Evolutionary conservation across 2,888 invertebrate species (phyloP).

Genomic region (Parnassius mnemosyne): DNA sequence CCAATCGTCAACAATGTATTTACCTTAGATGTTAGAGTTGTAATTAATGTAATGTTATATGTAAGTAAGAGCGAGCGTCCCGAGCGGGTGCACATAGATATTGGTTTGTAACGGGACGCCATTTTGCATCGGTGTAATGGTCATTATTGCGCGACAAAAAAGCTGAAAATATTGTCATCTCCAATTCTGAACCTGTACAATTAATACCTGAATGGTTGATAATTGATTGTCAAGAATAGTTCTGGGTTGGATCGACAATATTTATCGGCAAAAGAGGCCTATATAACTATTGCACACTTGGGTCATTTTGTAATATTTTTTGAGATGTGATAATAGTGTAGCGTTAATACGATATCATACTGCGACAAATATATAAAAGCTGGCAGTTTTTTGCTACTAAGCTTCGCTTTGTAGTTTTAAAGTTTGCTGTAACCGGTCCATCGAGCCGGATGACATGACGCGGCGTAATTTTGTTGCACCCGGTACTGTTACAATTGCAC

Average conservation of each 20-base stretch:
- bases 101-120: slow-evolving; percentile 10
- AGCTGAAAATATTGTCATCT: not conserved
- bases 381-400: slow-evolving; percentile 44
- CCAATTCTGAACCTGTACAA: not conserved
- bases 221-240: not conserved
- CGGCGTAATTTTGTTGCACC: not conserved
- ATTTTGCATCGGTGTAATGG: not conserved
- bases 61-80: slow-evolving; percentile 12
- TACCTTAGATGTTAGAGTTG: slow-evolving; percentile 9
- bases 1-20: slow-evolving; percentile 1
- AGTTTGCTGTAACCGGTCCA: slow-evolving; percentile 6
- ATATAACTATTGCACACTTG: slow-evolving; percentile 4
- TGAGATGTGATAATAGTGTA: slow-evolving; percentile 67
- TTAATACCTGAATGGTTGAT: not conserved
- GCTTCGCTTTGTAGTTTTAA: slow-evolving; percentile 47
- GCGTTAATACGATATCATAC: slow-evolving; percentile 44
- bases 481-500: slow-evolving; percentile 4
- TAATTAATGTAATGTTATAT: slow-evolving; percentile 17
- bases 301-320: slow-evolving; percentile 38
- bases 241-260: not conserved
- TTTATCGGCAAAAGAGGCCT: not conserved
- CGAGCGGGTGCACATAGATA: slow-evolving; percentile 15
- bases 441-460: slow-evolving; percentile 5
- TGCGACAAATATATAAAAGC: slow-evolving; percentile 34
- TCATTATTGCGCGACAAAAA: not conserved